Base-by-base conservation (phyloP, 2,888 invertebrate species). In the Frankliniella fusca region DNA sequence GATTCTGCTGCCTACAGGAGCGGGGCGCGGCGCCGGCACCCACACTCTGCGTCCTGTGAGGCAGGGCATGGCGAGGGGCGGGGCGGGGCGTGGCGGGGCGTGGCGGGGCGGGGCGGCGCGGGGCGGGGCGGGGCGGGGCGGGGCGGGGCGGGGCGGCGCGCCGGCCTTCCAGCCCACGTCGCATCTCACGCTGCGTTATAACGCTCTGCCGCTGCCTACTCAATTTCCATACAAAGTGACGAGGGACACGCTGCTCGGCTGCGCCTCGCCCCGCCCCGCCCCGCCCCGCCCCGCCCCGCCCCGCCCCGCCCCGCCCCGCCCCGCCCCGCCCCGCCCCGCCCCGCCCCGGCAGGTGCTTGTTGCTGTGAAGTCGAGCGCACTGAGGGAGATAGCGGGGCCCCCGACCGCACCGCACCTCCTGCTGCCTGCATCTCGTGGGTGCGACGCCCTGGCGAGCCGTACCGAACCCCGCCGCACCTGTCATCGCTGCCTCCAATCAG, bases 141-240 rank as follows among this genome's bases (percentile, higher is more conserved):
- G 10, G 15, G 50, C 54, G 18, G 54, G 15, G 54, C 54, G 5
- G 5, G 54, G 15, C 54, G 15, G 54, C 54, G 15, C 54, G 12
- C 3, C 54, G 70, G 20, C 70, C 70, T 70, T 70, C 70, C n/a
- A 23, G 23, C 70, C 70, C 70, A 70, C 70, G 70, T n/a, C 70
- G 70, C 20, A 54, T 54, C 54, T 5, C 54, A 54, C 54, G 70
- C 70, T 11, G 20, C 70, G 70, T 23, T 70, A 23, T 70, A 70
- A 70, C n/a, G 70, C 18, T 3, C 15, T 54, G 54, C 54, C 23
- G 70, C 70, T 70, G 70, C 70, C 70, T 70, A 70, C 70, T 70
- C 70, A 23, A 70, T 70, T 70, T 70, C 70, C 70, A 70, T 70
- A 70, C 70, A 70, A 70, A 70, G 70, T 70, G 70, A 70, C 23